Evolutionary conservation across 2,888 invertebrate species (phyloP).

Genomic region (Cataglyphis albicans): DNA sequence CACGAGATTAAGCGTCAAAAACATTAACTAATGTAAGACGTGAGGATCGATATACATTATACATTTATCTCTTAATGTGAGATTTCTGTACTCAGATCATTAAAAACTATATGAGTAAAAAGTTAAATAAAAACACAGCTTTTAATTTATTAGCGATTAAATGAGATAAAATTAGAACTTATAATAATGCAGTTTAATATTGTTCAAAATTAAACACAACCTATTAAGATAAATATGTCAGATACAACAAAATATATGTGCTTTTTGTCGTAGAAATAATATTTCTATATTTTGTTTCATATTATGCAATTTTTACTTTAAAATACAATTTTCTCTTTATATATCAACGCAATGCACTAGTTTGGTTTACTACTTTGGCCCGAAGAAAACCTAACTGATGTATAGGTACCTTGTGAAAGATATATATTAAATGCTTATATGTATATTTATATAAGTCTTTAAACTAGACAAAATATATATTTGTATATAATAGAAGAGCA

Average conservation of each 20-base stretch:
- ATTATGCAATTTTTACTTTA: conserved; percentile 18
- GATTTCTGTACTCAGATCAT: conserved; percentile 13
- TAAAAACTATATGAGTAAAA: conserved; percentile 13
- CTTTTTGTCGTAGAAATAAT: conserved; percentile 34
- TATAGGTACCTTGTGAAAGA: conserved; percentile 65
- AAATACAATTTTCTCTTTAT: conserved; percentile 44
- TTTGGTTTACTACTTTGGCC: conserved; percentile 77
- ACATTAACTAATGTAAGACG: conserved; percentile 9
- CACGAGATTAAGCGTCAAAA: conserved; percentile 21
- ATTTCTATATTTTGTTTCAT: conserved; percentile 8
- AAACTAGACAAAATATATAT: conserved; percentile 48
- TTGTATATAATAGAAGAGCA: conserved; percentile 55
- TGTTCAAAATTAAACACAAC: conserved; percentile 5
- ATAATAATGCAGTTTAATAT: conserved; percentile 7
- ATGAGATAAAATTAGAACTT: neutral
- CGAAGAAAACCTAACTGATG: conserved; percentile 62
- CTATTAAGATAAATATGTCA: conserved; percentile 14
- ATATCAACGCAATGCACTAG: conserved; percentile 63
- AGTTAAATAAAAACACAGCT: conserved; percentile 17
- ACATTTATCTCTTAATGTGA: neutral
- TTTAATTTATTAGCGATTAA: conserved; percentile 20
- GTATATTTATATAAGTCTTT: conserved; percentile 56
- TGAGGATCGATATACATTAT: neutral
- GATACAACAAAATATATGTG: conserved; percentile 30
- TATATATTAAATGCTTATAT: conserved; percentile 64